Evolutionary conservation across 1,140 invertebrate species (phyloP), one percentile per base, ranked within the genome.

Genomic region (Doryteuthis pealeii): DNA sequence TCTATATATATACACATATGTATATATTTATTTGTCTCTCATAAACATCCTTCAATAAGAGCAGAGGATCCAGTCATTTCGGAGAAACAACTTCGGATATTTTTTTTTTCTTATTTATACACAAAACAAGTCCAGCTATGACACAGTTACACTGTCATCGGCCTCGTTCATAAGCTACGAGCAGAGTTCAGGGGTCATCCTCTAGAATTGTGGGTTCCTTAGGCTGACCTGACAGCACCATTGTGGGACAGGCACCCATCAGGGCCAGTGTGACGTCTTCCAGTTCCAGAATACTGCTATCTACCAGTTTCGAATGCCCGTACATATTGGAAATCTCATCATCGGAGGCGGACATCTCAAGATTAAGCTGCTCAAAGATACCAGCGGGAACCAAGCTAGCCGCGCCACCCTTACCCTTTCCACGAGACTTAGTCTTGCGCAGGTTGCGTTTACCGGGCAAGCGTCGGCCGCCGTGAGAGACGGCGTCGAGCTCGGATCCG

Each of bases 351-450:
- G 78, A 70, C 33, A 80, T 69, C 67, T 78, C 75, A 22, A 80
- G 58, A 28, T 78, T 58, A 18, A 76, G 75, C 49, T 80, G 77
- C n/a, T 80, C 79, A 40, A 83, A 66, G 68, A 76, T 81, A 10
- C 79, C 82, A 26, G 78, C 26, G 5, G 54, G 54, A n/a, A 62
- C 54, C 18, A 62, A 28, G 18, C 54, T 62, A 6, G 54, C 54
- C 18, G 54, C 54, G 18, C 54, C 74, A 33, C 85, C 84, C 75
- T 87, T 87, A 2, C 85, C 85, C 76, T 85, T 85, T 1, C 85
- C 85, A 6, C 83, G 76, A 35, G 85, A 86, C 75, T 85, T 85
- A 6, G 85, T 87, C 68, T 87, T 87, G 12, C 85, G 69, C 58
- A 87, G 77, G 74, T 81, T 84, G 31, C 82, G 71, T 71, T 81